These are phyloP conservation scores for Eretmochelys imbricata DNA, from an alignment of 2,113 vertebrate species.

Conservation along the genomic window DNA sequence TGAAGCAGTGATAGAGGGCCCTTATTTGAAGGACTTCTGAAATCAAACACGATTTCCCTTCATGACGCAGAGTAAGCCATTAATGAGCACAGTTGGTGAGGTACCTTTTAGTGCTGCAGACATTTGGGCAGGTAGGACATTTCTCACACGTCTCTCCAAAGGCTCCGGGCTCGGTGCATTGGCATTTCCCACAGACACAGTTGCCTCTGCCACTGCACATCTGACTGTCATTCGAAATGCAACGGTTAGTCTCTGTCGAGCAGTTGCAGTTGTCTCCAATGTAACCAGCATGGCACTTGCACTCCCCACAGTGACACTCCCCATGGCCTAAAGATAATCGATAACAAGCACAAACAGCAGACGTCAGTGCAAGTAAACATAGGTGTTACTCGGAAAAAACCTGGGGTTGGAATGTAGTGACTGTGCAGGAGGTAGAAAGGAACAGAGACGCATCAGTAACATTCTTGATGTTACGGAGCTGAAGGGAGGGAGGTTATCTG, in stretches of 20 bases:
- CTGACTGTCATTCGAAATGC: conserved; percentile 86
- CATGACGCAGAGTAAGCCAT: fast-evolving
- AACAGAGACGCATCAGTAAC: not conserved
- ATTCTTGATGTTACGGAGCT: not conserved
- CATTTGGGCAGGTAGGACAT: conserved; percentile 94
- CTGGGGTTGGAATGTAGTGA: not conserved
- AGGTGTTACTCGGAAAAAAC: not conserved
- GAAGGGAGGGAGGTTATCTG: not conserved
- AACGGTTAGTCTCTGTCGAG: conserved; percentile 85
- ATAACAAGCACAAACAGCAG: not conserved
- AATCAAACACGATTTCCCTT: not conserved
- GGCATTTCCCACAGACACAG: conserved; percentile 91
- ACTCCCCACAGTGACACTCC: conserved; percentile 96
- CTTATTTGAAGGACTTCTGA: not conserved
- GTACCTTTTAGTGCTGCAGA: conserved; percentile 95
- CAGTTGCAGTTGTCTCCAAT: conserved; percentile 98
- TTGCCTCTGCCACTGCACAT: conserved; percentile 91
- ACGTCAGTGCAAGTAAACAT: not conserved
- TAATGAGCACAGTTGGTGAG: fast-evolving
- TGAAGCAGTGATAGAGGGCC: not conserved
- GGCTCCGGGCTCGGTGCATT: conserved; percentile 91
- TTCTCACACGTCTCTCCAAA: conserved; percentile 95
- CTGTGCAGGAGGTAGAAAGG: not conserved
- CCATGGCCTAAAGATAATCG: conserved; percentile 86
- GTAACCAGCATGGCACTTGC: conserved; percentile 92